These are phyloP conservation scores for Seriola aureovittata DNA, from an alignment of 2,113 vertebrate genomes.

Conservation along the genomic window DNA sequence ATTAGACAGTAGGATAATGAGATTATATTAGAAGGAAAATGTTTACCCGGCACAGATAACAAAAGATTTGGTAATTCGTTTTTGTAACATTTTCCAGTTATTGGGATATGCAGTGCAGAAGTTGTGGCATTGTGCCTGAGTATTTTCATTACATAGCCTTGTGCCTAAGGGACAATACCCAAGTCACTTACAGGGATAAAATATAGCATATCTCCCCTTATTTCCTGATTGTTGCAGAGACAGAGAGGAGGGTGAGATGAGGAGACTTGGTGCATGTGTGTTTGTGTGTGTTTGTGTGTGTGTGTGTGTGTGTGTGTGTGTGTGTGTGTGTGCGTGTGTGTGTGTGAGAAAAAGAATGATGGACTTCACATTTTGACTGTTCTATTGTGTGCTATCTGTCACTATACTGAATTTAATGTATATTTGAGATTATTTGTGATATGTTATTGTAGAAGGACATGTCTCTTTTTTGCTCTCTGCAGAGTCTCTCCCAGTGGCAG, in stretches of 20 bases:
- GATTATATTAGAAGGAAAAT: constrained; percentile 41
- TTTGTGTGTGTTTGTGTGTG: too few species aligned
- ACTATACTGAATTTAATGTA: neutral
- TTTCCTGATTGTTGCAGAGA: constrained; percentile 6
- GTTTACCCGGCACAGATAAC: constrained; percentile 31
- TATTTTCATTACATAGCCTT: constrained; percentile 27
- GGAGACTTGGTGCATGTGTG: neutral
- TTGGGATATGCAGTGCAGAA: neutral
- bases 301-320: too few species aligned
- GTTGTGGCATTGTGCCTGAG: neutral
- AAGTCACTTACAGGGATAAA: constrained; percentile 19
- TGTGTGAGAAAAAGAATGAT: neutral
- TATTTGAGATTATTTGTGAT: constrained; percentile 24
- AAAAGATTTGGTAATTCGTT: constrained; percentile 51
- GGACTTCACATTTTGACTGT: neutral
- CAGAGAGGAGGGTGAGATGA: neutral
- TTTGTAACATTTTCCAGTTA: constrained; percentile 27
- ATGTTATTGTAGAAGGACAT: constrained; percentile 58
- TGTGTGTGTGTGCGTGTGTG: neutral
- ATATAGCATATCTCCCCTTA: neutral
- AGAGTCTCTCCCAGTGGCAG: constrained; percentile 96
- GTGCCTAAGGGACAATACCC: constrained; percentile 14
- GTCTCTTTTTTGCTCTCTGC: constrained; percentile 75
- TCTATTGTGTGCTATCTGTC: neutral
- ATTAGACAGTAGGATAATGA: constrained; percentile 51